Evolutionary conservation across 2,888 invertebrate species (phyloP).

Genomic region (Noctua janthina): DNA sequence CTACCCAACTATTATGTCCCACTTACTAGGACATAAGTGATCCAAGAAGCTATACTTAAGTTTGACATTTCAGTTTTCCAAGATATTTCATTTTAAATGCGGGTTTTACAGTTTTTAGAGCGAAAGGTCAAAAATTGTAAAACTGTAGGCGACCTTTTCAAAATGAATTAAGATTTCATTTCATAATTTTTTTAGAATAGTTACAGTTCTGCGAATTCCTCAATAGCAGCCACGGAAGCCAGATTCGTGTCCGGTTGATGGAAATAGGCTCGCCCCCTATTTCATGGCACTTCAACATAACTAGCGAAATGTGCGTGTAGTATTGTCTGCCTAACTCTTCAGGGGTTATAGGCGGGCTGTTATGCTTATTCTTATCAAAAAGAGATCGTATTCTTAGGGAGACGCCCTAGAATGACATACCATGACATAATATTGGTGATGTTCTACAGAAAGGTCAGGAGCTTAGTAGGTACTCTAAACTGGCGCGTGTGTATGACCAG

Average conservation of each 20-base stretch:
- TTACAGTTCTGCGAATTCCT: background rate
- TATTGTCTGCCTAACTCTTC: background rate
- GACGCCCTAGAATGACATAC: background rate
- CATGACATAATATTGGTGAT: too few species aligned
- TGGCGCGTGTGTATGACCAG: background rate
- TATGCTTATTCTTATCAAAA: background rate
- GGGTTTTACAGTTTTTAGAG: background rate
- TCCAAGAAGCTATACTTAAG: background rate
- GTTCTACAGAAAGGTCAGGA: background rate
- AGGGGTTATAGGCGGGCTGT: background rate
- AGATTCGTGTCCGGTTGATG: background rate
- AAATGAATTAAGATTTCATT: background rate
- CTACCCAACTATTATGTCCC: background rate
- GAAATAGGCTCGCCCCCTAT: background rate
- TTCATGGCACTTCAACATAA: background rate
- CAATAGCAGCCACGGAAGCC: background rate
- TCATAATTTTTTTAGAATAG: background rate
- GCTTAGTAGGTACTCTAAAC: background rate
- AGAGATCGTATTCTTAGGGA: background rate
- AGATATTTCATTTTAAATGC: conserved; percentile 15
- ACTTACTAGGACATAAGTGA: conserved; percentile 17
- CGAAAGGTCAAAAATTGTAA: background rate
- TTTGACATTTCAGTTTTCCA: conserved; percentile 31
- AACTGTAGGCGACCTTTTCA: background rate
- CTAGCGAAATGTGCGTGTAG: background rate